Percentiles rank a stretch among this genome's conserved stretches.
These are phyloP conservation scores for Hirtodrosophila trivittata DNA, from an alignment of 2,888 invertebrate species.

Conservation along the genomic window DNA sequence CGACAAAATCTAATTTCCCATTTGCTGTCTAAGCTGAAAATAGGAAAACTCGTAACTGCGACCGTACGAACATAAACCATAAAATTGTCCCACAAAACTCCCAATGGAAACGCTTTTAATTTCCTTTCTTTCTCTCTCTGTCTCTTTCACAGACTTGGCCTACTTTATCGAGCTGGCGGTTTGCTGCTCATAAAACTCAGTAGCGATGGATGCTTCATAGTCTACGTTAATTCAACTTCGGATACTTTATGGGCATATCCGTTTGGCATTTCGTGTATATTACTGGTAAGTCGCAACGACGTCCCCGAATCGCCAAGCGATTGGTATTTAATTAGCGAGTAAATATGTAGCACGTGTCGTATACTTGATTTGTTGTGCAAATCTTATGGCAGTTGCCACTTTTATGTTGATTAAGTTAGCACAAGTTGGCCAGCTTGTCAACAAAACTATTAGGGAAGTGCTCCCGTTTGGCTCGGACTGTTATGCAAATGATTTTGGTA, in stretches of 20 bases:
- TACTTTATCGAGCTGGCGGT: constrained; percentile 86
- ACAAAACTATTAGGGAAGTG: constrained; percentile 57
- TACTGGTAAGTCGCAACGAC: constrained; percentile 86
- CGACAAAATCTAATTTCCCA: constrained; percentile 50
- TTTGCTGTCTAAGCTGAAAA: constrained; percentile 45
- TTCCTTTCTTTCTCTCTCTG: constrained; percentile 28
- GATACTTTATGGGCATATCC: constrained; percentile 86
- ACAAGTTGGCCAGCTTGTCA: constrained; percentile 29
- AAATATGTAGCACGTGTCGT: constrained; percentile 15
- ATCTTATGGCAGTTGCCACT: constrained; percentile 28
- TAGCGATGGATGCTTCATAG: constrained; percentile 87
- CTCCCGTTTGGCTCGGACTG: constrained; percentile 12
- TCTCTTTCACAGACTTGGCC: constrained; percentile 85
- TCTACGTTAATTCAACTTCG: constrained; percentile 87
- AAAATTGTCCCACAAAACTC: constrained; percentile 21
- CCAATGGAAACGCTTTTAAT: constrained; percentile 39
- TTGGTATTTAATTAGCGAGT: constrained; percentile 26
- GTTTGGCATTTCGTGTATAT: constrained; percentile 85
- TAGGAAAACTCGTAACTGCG: constrained; percentile 19
- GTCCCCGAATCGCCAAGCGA: background rate
- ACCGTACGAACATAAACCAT: constrained; percentile 36
- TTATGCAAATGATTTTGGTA: constrained; percentile 53
- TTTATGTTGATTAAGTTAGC: constrained; percentile 44
- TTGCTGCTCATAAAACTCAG: constrained; percentile 86
- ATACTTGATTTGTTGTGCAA: constrained; percentile 37